These are phyloP conservation scores for Plumapathes pennacea DNA, from an alignment of 92 coral and sea anemone species.

Conservation along the genomic window DNA sequence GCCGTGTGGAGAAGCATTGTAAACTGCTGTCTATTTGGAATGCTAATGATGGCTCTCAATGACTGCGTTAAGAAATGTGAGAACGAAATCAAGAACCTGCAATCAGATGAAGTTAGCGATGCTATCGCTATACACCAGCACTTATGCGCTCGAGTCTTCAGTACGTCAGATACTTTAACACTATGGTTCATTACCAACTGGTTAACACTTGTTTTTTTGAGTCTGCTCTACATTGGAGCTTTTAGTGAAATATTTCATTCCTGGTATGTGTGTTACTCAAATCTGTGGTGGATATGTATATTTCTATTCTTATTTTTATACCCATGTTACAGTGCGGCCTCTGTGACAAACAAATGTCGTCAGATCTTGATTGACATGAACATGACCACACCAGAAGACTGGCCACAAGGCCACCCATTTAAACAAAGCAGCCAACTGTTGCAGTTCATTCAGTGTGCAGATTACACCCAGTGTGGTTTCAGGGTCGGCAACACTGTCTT, in stretches of 20 bases:
- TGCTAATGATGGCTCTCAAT: constrained; percentile 45
- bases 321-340: constrained; percentile 74
- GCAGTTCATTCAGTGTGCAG: constrained; percentile 70
- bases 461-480: constrained; percentile 61
- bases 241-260: constrained; percentile 8
- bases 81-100: constrained; percentile 24
- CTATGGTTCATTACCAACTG: constrained; percentile 65
- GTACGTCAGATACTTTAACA: constrained; percentile 48
- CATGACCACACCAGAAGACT: constrained; percentile 56
- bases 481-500: constrained; percentile 51
- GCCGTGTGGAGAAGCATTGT: constrained; percentile 49
- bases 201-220: constrained; percentile 38
- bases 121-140: constrained; percentile 48
- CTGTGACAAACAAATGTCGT: constrained; percentile 50
- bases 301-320: constrained; percentile 52
- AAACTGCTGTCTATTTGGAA: constrained; percentile 55
- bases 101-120: constrained; percentile 34
- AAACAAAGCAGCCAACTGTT: constrained; percentile 30
- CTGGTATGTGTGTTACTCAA: constrained; percentile 3
- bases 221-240: constrained; percentile 43
- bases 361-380: constrained; percentile 59
- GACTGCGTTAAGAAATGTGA: constrained; percentile 27
- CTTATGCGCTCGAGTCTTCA: constrained; percentile 39
- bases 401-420: constrained; percentile 56
- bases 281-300: neutral